Evolutionary conservation across 30 jellyfish, hydroid and myxozoan genomes (phyloP).

Genomic region (Aurelia sp.): DNA sequence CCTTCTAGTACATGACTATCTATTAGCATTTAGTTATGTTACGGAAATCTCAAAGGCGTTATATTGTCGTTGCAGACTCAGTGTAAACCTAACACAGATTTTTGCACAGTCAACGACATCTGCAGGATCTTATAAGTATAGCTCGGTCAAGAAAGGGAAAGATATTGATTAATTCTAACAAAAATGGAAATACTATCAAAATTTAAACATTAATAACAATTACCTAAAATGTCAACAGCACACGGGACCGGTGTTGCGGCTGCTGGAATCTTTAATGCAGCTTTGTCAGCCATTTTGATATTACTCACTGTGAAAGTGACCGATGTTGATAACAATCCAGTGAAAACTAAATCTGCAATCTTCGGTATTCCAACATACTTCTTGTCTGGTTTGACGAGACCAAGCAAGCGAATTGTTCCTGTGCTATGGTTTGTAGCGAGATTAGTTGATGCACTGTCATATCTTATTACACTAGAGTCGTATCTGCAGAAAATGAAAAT

Average conservation of each 20-base stretch:
- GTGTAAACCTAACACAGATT: too few species aligned
- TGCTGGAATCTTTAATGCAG: constrained; percentile 60
- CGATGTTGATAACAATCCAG: constrained; percentile 53
- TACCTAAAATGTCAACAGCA: constrained; percentile 26
- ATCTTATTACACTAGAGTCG: constrained; percentile 39
- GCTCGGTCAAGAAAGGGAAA: too few species aligned
- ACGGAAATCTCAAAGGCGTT: too few species aligned
- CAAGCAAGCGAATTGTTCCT: constrained; percentile 55
- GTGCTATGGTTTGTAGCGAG: constrained; percentile 17
- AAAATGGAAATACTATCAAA: too few species aligned
- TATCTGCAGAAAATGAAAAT: constrained; percentile 2
- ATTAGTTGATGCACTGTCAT: constrained; percentile 38
- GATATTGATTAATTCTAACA: too few species aligned
- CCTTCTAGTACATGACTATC: too few species aligned
- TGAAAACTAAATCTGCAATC: constrained; percentile 73
- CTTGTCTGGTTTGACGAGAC: constrained; percentile 45
- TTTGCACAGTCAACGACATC: too few species aligned
- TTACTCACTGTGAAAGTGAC: constrained; percentile 17
- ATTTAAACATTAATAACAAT: too few species aligned
- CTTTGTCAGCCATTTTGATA: constrained; percentile 56
- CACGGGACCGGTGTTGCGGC: constrained; percentile 55
- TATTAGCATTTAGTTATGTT: too few species aligned
- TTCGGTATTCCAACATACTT: constrained; percentile 57
- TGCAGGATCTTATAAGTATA: too few species aligned
- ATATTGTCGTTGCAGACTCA: too few species aligned